Evolutionary conservation across 2,888 invertebrate species (phyloP).

Genomic region (Cerceris rybyensis): DNA sequence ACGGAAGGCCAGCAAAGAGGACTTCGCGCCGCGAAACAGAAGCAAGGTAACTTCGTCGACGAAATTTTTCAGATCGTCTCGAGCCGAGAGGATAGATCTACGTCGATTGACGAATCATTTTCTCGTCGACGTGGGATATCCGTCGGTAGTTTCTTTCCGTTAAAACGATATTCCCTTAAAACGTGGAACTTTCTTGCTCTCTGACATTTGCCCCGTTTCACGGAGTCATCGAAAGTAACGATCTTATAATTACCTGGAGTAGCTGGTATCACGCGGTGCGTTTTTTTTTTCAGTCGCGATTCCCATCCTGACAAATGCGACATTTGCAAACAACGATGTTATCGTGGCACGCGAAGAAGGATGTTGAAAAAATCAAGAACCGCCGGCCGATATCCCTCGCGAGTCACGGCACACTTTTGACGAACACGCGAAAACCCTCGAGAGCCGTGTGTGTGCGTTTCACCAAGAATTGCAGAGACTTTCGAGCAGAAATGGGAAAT

Average conservation of each 20-base stretch:
- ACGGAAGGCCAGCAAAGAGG: constrained; percentile 91
- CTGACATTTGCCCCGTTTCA: too few relatives aligned
- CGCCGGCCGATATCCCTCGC: neutral
- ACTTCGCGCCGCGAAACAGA: constrained; percentile 88
- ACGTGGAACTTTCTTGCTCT: too few relatives aligned
- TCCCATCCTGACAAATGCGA: too few relatives aligned
- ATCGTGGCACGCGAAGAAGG: neutral
- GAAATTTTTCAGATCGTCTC: neutral
- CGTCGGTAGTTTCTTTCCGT: too few relatives aligned
- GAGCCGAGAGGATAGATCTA: neutral
- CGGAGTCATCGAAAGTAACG: too few relatives aligned
- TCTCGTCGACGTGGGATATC: neutral
- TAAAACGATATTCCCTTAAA: too few relatives aligned
- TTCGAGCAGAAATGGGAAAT: too few relatives aligned
- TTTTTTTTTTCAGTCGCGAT: too few relatives aligned
- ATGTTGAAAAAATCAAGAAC: neutral
- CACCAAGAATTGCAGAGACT: neutral
- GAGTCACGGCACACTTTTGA: neutral
- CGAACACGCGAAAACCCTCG: neutral
- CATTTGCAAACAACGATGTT: too few relatives aligned
- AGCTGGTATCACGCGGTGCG: too few relatives aligned
- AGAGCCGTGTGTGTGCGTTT: neutral
- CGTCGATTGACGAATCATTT: neutral
- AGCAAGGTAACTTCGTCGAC: constrained; percentile 87
- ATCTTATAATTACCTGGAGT: too few relatives aligned